Base-by-base conservation (phyloP, 2,113 vertebrate species). In the Chionodraco myersi region DNA sequence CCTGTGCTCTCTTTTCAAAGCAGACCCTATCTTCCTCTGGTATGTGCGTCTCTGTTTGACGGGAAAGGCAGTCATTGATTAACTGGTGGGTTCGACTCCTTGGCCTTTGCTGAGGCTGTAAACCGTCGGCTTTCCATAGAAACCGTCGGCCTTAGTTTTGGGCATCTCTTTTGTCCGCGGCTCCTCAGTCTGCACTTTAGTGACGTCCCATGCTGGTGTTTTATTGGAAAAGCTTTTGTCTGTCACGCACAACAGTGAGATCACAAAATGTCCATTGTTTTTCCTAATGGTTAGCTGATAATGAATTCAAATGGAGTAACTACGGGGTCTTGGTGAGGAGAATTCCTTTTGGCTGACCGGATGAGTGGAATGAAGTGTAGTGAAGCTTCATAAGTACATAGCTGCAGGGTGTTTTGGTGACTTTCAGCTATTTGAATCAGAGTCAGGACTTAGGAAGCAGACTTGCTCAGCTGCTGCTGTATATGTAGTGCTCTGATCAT, bases 81-180 rank as follows among this genome's bases (percentile, higher is more conserved):
- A 87, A 91, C 88, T 70, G 83, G 67, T 34, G 72, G 73, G 81
- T 61, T 77, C 82, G 84, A 89, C 80, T 90, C 77, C 49, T 30
- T 70, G 80, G 75, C 88, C 86, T 93, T 91, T 91, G 57, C 86
- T 6, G 68, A 61, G 53, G 82, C 75, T 67, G 77, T 92, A 92
- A 93, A 94, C 88, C 86, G 67, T 80, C 67, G 36, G 68, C 57
- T 66, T 73, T 80, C 92, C 89, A 85, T 92, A 83, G 93, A 86
- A 93, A 94, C 93, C 45, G 77, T 51, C 70, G 1, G 74, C 79
- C 64, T 9, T 63, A 65, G 56, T 74, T 86, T 74, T 66, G 77
- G 85, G 74, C 80, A 85, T 90, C 69, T 75, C 59, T 87, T 66
- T 91, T 92, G 93, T 92, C 77, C 64, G 69, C 64, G 5, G 54